phyloP scores from a whole-genome alignment of 2,888 invertebrate genomes.

The Crocallis elinguaria region DNA sequence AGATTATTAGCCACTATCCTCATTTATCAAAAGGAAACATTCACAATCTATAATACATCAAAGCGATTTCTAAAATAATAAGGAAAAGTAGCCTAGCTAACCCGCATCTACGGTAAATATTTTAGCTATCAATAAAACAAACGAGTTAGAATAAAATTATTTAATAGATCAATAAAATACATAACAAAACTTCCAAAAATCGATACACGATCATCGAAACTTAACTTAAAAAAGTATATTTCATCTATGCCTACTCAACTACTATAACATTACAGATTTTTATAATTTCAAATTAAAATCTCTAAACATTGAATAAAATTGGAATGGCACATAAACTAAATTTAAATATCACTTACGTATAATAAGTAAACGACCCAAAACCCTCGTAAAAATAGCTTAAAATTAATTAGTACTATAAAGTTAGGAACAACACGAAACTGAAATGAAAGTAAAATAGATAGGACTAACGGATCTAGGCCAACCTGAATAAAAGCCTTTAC shows the following conservation, averaged over 20 bases:
- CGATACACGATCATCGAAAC: constrained; percentile 1
- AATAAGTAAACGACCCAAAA: constrained; percentile 46
- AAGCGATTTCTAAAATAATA: too few species aligned
- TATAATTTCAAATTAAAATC: too few species aligned
- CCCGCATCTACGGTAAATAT: neutral
- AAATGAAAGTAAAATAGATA: too few species aligned
- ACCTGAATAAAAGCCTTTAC: too few species aligned
- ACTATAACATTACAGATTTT: constrained; percentile 9
- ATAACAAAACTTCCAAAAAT: constrained; percentile 7
- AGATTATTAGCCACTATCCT: too few species aligned
- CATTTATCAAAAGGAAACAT: too few species aligned
- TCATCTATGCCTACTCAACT: neutral
- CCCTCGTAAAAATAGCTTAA: constrained; percentile 46
- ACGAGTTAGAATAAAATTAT: constrained; percentile 13
- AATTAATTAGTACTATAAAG: constrained; percentile 29
- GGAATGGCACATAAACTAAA: constrained; percentile 32
- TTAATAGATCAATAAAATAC: constrained; percentile 21
- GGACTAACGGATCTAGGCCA: too few species aligned
- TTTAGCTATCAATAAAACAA: neutral
- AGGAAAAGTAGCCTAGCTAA: neutral
- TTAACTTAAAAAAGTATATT: neutral
- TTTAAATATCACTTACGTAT: constrained; percentile 22
- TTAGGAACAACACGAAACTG: constrained; percentile 8
- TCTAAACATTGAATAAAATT: constrained; percentile 18
- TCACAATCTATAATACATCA: too few species aligned